A percentile compares a stretch with the other conserved stretches of the same genome.
Evolutionary conservation across 1,140 invertebrate species (phyloP).

Genomic region (Ridgeia piscesae): DNA sequence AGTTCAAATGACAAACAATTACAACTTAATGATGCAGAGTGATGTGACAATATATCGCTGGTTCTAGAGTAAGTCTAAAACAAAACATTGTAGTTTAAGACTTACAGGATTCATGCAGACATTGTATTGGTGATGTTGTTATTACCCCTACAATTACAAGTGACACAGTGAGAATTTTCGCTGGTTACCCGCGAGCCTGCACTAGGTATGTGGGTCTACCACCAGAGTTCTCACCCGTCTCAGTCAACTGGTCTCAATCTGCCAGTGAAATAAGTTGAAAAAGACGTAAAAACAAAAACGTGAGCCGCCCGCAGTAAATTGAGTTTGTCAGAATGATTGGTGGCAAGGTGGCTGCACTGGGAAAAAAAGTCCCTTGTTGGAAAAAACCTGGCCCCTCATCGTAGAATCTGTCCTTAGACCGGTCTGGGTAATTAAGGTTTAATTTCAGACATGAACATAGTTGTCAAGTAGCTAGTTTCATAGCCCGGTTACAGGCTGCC

Average conservation of each 20-base stretch:
- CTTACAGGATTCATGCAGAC: background rate
- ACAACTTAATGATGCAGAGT: background rate
- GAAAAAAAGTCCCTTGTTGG: background rate
- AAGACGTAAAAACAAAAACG: background rate
- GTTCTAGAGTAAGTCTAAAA: background rate
- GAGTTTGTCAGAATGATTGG: background rate
- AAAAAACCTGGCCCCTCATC: background rate
- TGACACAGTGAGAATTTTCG: background rate
- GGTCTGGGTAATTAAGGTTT: background rate
- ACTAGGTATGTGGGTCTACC: background rate
- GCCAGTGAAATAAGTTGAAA: background rate
- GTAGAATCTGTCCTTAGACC: background rate
- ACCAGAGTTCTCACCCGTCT: background rate
- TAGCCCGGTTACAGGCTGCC: background rate
- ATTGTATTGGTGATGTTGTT: background rate
- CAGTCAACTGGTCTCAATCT: background rate
- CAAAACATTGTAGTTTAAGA: background rate
- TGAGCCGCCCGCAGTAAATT: background rate
- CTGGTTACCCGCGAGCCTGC: background rate
- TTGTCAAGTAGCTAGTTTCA: background rate
- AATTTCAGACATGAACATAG: background rate
- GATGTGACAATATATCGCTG: background rate
- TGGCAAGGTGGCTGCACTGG: background rate
- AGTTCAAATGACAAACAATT: no score
- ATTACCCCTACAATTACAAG: background rate